Evolutionary conservation across 2,113 vertebrate species (phyloP).

Genomic region (Camelus bactrianus): DNA sequence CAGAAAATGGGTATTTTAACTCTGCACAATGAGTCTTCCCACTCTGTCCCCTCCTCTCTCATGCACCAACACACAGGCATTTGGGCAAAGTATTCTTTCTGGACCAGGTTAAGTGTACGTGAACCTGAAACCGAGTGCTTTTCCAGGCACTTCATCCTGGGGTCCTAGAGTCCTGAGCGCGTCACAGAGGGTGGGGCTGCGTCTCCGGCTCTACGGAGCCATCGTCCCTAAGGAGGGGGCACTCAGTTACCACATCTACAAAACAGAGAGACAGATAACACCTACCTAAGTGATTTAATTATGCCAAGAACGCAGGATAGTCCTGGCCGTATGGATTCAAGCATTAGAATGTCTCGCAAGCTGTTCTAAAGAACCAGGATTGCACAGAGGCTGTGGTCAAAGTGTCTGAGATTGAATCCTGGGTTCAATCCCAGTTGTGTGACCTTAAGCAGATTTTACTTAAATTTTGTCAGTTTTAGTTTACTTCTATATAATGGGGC

Average conservation of each 20-base stretch:
- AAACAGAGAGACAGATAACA: background rate
- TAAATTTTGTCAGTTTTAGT: background rate
- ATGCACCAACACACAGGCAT: rapidly evolving
- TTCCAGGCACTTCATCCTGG: background rate
- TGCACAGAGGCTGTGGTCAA: rapidly evolving
- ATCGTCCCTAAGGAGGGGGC: no score
- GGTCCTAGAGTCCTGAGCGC: no score
- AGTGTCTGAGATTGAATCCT: background rate
- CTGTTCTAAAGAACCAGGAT: background rate
- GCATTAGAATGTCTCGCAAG: rapidly evolving
- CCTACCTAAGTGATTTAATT: background rate
- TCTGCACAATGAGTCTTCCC: background rate
- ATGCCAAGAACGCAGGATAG: rapidly evolving
- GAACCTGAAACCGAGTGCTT: background rate
- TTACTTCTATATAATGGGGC: no score
- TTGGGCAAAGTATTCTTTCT: background rate
- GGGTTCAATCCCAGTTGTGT: background rate
- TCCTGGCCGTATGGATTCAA: no score
- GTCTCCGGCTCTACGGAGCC: rapidly evolving
- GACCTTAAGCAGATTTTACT: background rate
- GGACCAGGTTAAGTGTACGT: background rate
- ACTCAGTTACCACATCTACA: background rate
- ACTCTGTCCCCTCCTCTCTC: background rate
- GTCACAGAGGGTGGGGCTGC: no score
- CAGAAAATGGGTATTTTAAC: background rate